phyloP scores from a whole-genome alignment of 1,140 invertebrate genomes.

The Papilio dardanus region DNA sequence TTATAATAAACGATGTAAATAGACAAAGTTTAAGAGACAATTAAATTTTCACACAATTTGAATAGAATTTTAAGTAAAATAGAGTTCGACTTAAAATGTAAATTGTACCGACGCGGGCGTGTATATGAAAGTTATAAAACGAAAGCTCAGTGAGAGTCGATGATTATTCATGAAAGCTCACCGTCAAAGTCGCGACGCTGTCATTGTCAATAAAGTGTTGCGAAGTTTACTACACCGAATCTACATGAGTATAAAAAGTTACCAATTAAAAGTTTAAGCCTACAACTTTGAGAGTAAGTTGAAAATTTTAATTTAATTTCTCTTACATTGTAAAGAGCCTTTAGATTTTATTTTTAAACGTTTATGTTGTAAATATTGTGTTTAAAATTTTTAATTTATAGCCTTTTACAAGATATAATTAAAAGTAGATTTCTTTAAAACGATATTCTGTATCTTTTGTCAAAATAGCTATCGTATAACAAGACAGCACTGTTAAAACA shows the following conservation, averaged over 20 bases:
- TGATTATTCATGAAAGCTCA: constrained; percentile 21
- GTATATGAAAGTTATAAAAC: constrained; percentile 21
- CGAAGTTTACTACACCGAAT: background rate
- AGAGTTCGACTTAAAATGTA: constrained; percentile 10
- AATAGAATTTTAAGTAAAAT: background rate
- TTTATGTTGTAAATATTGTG: too few species aligned
- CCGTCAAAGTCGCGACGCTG: constrained; percentile 13
- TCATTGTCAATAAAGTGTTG: constrained; percentile 16
- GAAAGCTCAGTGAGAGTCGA: constrained; percentile 2
- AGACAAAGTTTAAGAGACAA: background rate
- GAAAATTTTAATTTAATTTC: background rate
- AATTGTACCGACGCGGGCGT: background rate
- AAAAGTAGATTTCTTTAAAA: too few species aligned
- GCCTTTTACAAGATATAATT: too few species aligned
- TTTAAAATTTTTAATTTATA: too few species aligned
- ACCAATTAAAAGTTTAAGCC: constrained; percentile 4
- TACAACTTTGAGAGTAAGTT: background rate
- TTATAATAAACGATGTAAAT: background rate
- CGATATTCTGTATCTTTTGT: too few species aligned
- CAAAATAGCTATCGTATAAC: too few species aligned
- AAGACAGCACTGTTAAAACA: too few species aligned
- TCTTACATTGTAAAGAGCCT: background rate
- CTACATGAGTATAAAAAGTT: constrained; percentile 8
- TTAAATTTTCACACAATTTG: background rate
- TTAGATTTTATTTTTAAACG: background rate